Conservation (phyloP, 2,888 invertebrate genomes). For the Mongoloraphidia duomilia region DNA sequence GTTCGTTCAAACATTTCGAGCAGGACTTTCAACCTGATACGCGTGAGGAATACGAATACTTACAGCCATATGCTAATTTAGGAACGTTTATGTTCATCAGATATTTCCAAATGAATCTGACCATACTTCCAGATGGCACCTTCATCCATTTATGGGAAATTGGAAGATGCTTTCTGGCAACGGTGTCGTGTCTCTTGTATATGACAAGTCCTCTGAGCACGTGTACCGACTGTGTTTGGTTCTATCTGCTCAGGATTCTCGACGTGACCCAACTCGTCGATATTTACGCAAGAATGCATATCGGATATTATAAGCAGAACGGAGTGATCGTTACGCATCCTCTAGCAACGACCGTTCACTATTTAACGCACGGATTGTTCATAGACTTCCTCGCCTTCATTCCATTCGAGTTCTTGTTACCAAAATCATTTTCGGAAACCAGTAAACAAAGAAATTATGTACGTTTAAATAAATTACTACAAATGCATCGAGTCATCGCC, state of each 20-base stretch:
- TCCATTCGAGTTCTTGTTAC: conserved; percentile 9
- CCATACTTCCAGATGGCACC: too few species aligned
- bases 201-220: too few species aligned
- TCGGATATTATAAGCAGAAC: conserved; percentile 16
- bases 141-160: too few species aligned
- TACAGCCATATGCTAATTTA: too few species aligned
- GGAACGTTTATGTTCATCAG: background rate
- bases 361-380: conserved; percentile 17
- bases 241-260: too few species aligned
- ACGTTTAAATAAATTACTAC: conserved; percentile 11
- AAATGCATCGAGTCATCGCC: conserved; percentile 12
- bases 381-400: conserved; percentile 15
- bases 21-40: too few species aligned
- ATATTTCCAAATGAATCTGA: background rate
- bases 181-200: too few species aligned
- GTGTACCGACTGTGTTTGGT: background rate
- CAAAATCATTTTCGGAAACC: too few species aligned
- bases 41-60: too few species aligned
- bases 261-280: too few species aligned
- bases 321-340: conserved; percentile 19
- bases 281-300: conserved; percentile 17
- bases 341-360: conserved; percentile 15
- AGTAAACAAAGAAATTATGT: background rate
- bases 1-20: too few species aligned
- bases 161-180: too few species aligned